Conservation (phyloP, 2,797 vertebrate genomes). For the Cygnus olor region DNA sequence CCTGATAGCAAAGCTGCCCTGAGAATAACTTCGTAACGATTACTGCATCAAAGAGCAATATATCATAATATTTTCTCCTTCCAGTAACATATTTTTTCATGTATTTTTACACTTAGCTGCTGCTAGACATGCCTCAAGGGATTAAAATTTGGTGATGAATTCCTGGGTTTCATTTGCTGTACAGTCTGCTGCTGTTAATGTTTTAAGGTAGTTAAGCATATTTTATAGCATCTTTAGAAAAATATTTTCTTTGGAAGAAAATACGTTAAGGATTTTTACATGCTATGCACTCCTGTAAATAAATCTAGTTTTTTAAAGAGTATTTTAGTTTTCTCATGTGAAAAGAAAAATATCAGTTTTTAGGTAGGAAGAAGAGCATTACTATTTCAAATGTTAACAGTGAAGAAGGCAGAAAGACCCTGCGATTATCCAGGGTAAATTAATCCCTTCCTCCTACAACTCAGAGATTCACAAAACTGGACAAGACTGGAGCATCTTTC, state of each 20-base stretch:
- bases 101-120: constrained; percentile 25
- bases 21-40: constrained; percentile 50
- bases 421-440: not conserved
- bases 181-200: not conserved
- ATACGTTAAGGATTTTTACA: not conserved
- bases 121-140: not conserved
- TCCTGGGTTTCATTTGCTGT: constrained; percentile 16
- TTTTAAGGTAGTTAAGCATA: not conserved
- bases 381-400: not conserved
- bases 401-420: not conserved
- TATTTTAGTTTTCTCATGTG: not conserved
- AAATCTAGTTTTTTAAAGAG: not conserved
- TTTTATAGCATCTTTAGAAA: not conserved
- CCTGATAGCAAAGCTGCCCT: constrained; percentile 49
- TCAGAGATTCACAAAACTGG: not conserved
- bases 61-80: constrained; percentile 33
- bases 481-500: not conserved
- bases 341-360: not conserved
- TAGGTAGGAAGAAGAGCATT: not conserved
- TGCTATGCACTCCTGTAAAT: not conserved
- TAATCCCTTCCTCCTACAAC: not conserved
- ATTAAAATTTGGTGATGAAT: constrained; percentile 43
- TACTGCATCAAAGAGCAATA: constrained; percentile 38
- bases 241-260: not conserved
- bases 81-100: not conserved